Conservation (phyloP, 2,797 vertebrate species). For the Orientallactaga sibirica region DNA sequence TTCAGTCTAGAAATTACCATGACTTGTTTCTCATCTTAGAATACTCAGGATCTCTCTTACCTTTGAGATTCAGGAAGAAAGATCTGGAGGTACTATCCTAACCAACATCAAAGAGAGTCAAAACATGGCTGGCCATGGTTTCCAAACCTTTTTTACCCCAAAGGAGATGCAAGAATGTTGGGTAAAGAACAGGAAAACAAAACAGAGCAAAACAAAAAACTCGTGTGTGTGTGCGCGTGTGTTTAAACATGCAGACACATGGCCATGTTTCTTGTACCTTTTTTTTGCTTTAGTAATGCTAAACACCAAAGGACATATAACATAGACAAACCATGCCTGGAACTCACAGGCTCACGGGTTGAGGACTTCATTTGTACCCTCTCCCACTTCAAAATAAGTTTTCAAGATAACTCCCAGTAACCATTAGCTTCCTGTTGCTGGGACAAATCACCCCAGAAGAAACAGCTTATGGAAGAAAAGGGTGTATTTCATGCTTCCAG, state of each 20-base stretch:
- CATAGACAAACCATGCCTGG: conserved; percentile 79
- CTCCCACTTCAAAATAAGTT: too few relatives aligned
- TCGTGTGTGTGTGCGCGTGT: conserved; percentile 71
- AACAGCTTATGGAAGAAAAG: too few relatives aligned
- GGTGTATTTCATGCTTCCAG: too few relatives aligned
- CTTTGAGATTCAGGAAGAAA: not conserved
- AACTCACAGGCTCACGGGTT: conserved; percentile 78
- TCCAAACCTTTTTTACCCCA: conserved; percentile 87
- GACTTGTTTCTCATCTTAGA: not conserved
- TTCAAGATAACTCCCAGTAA: not conserved
- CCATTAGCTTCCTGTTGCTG: too few relatives aligned
- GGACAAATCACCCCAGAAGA: too few relatives aligned
- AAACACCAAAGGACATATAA: conserved; percentile 85
- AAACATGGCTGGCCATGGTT: conserved; percentile 82
- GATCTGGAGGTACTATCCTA: not conserved
- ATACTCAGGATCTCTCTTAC: not conserved
- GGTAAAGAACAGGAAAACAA: conserved; percentile 91
- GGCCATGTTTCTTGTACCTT: conserved; percentile 86
- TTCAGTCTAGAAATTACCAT: not conserved
- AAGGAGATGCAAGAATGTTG: conserved; percentile 88
- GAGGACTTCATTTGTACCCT: conserved; percentile 69
- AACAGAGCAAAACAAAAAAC: conserved; percentile 88
- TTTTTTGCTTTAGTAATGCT: conserved; percentile 90
- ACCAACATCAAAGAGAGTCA: not conserved
- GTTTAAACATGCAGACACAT: conserved; percentile 80